Percentiles rank a stretch among this genome's conserved stretches.
phyloP scores from a whole-genome alignment of 1,140 invertebrate species.

The Lerema accius region DNA sequence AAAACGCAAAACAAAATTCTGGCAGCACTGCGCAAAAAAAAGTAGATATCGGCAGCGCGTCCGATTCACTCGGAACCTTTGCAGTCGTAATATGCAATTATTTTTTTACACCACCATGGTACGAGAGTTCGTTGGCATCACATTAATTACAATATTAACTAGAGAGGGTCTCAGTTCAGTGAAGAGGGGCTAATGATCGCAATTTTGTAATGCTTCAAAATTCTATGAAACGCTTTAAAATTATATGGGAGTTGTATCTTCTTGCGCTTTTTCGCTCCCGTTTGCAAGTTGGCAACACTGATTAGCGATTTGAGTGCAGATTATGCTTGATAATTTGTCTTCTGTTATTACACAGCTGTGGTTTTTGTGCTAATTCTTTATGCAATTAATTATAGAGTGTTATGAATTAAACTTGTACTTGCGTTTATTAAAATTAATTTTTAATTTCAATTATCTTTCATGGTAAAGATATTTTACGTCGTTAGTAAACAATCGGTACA shows the following conservation, averaged over 20 bases:
- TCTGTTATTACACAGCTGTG: neutral
- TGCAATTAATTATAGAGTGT: too few relatives aligned
- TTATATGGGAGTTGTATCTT: conserved; percentile 20
- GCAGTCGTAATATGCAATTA: conserved; percentile 52
- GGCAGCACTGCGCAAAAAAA: conserved; percentile 10
- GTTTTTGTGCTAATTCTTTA: too few relatives aligned
- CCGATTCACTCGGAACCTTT: conserved; percentile 48
- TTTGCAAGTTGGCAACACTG: conserved; percentile 8
- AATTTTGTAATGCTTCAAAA: conserved; percentile 35
- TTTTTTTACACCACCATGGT: conserved; percentile 57
- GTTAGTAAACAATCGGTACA: too few relatives aligned
- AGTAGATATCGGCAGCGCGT: neutral
- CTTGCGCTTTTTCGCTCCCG: conserved; percentile 13
- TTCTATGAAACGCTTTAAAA: conserved; percentile 35
- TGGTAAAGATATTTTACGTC: too few relatives aligned
- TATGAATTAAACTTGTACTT: too few relatives aligned
- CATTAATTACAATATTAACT: conserved; percentile 66
- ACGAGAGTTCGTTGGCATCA: conserved; percentile 53
- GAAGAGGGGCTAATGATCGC: conserved; percentile 33
- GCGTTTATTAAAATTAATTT: too few relatives aligned
- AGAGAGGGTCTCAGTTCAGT: conserved; percentile 57
- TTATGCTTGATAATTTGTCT: too few relatives aligned
- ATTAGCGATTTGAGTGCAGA: neutral
- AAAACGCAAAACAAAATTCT: neutral
- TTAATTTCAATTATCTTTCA: too few relatives aligned